phyloP scores from a whole-genome alignment of 2,797 vertebrate genomes.

The Hippopotamyrus pictus region DNA sequence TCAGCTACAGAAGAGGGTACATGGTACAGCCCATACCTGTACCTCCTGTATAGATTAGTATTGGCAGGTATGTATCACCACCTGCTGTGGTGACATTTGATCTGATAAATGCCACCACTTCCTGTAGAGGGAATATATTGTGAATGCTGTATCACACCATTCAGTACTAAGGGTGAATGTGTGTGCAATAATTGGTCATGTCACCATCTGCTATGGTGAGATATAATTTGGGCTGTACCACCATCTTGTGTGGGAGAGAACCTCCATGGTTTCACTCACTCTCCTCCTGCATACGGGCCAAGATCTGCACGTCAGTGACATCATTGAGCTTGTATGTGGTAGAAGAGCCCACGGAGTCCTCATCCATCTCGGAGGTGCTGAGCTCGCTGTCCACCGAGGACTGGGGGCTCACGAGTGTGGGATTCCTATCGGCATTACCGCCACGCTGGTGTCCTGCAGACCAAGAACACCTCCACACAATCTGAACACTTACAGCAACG shows the following conservation, averaged over 20 bases:
- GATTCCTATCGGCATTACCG: conserved; percentile 72
- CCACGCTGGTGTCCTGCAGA: conserved; percentile 71
- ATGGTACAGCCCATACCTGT: background rate
- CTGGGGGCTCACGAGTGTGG: conserved; percentile 83
- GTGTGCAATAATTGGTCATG: background rate
- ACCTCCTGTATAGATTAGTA: background rate
- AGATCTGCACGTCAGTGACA: conserved; percentile 95
- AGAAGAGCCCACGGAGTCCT: conserved; percentile 93
- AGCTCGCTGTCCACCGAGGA: conserved; percentile 96
- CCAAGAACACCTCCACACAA: background rate
- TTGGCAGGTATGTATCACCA: background rate
- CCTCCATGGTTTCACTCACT: conserved; percentile 68
- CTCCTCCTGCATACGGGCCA: conserved; percentile 98
- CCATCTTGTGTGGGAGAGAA: background rate
- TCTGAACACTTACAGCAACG: background rate
- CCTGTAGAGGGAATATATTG: background rate
- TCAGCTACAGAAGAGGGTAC: background rate
- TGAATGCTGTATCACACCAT: background rate
- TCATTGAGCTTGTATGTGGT: conserved; percentile 95
- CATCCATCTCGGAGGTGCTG: conserved; percentile 97
- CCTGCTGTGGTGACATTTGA: background rate
- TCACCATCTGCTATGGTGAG: background rate
- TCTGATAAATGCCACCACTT: background rate
- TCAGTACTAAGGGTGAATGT: background rate
- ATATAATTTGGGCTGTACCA: background rate